phyloP scores from a whole-genome alignment of 1,140 invertebrate species.

The Bombus balteatus region DNA sequence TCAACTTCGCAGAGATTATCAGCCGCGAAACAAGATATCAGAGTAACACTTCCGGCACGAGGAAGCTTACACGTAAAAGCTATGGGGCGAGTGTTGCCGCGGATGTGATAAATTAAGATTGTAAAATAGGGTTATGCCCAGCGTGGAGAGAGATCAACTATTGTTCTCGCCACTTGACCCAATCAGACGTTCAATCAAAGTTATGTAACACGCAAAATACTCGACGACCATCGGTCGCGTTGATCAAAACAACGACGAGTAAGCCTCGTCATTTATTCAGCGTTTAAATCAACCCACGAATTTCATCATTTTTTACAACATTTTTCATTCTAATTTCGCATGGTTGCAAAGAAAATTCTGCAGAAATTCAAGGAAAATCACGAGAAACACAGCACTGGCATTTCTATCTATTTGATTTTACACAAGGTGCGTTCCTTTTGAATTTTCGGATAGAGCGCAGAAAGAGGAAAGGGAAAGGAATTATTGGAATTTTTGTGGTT shows the following conservation, averaged over 20 bases:
- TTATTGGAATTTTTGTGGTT: too few species aligned
- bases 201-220: constrained; percentile 76
- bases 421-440: too few species aligned
- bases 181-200: constrained; percentile 76
- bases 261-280: not conserved
- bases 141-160: constrained; percentile 65
- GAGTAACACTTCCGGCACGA: constrained; percentile 51
- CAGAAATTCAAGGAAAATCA: too few species aligned
- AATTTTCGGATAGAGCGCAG: too few species aligned
- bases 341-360: too few species aligned
- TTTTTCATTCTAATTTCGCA: too few species aligned
- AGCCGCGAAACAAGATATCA: constrained; percentile 26
- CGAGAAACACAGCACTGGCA: too few species aligned
- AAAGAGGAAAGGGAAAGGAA: too few species aligned
- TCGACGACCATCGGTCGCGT: not conserved
- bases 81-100: constrained; percentile 67
- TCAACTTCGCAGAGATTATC: constrained; percentile 26
- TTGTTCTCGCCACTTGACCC: constrained; percentile 80
- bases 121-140: constrained; percentile 74
- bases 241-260: constrained; percentile 6
- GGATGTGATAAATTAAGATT: constrained; percentile 78
- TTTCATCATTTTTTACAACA: too few species aligned
- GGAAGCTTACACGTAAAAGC: constrained; percentile 13
- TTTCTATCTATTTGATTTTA: too few species aligned
- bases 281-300: not conserved